phyloP scores from a whole-genome alignment of 2,888 invertebrate genomes.

The Drosophila subsilvestris region DNA sequence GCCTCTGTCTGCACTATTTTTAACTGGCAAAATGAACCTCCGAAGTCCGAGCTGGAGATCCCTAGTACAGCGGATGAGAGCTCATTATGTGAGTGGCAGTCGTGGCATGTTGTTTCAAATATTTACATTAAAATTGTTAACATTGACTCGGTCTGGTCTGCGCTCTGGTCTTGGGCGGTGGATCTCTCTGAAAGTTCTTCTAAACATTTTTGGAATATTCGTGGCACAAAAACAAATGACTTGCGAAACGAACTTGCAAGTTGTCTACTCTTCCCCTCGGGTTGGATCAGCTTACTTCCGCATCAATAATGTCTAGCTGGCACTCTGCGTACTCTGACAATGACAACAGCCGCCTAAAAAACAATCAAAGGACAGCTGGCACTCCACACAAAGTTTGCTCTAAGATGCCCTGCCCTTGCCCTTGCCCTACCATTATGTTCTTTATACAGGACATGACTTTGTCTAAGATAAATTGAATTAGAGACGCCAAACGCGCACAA shows the following conservation, averaged over 20 bases:
- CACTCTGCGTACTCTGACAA: constrained; percentile 11
- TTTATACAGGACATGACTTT: constrained; percentile 68
- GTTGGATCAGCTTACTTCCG: constrained; percentile 7
- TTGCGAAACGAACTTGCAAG: constrained; percentile 21
- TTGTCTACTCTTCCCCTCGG: too few relatives aligned
- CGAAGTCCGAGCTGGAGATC: constrained; percentile 40
- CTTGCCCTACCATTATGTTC: constrained; percentile 51
- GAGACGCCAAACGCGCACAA: constrained; percentile 73
- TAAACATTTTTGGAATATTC: constrained; percentile 25
- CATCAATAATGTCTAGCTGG: constrained; percentile 20
- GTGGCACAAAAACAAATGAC: constrained; percentile 39
- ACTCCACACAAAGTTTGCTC: constrained; percentile 34
- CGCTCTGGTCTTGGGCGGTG: constrained; percentile 25
- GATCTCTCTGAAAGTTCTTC: constrained; percentile 20
- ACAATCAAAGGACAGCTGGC: constrained; percentile 62
- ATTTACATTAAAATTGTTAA: constrained; percentile 75
- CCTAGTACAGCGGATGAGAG: constrained; percentile 22
- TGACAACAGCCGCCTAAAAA: constrained; percentile 52
- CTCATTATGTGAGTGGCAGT: constrained; percentile 58
- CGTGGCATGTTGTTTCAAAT: constrained; percentile 57
- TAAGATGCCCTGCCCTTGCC: constrained; percentile 20
- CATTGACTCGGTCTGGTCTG: constrained; percentile 14
- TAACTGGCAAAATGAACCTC: constrained; percentile 51
- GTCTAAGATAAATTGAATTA: constrained; percentile 79
- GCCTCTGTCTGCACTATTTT: constrained; percentile 65